Evolutionary conservation across 2,797 vertebrate species (phyloP).

Genomic region (Catamblyrhynchus diadema): DNA sequence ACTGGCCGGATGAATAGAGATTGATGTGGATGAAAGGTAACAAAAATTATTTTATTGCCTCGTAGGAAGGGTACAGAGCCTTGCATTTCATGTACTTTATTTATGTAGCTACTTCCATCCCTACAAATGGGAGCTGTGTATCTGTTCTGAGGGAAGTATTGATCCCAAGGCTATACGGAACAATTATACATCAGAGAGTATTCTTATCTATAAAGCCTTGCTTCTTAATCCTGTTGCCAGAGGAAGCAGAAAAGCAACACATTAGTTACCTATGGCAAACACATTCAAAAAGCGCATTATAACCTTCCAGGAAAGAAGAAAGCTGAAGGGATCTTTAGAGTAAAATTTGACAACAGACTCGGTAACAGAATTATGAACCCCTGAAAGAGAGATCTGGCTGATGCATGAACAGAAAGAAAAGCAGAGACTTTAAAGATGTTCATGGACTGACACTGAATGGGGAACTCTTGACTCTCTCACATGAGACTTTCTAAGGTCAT

Average conservation of each 20-base stretch:
- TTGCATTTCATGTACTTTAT: not conserved
- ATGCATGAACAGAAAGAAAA: not conserved
- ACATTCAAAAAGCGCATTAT: not conserved
- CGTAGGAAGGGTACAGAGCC: not conserved
- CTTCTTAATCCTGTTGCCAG: not conserved
- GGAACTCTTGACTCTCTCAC: not conserved
- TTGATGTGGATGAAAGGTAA: conserved; percentile 42
- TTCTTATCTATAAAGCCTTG: conserved; percentile 18
- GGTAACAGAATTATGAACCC: not conserved
- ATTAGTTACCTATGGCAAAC: not conserved
- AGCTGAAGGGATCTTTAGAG: not conserved
- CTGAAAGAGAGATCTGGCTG: not conserved
- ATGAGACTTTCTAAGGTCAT: not conserved
- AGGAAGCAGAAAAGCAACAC: not conserved
- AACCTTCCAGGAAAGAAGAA: not conserved
- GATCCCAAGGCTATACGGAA: not conserved
- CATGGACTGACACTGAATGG: not conserved
- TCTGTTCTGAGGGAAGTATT: not conserved
- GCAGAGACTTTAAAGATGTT: not conserved
- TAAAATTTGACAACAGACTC: not conserved
- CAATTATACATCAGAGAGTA: not conserved
- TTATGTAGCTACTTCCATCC: not conserved
- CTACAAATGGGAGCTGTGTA: not conserved
- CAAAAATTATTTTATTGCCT: conserved; percentile 3
- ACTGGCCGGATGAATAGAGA: not conserved